Evolutionary conservation across 1,140 invertebrate species (phyloP).

Genomic region (Pseudomyrmex concolor): DNA sequence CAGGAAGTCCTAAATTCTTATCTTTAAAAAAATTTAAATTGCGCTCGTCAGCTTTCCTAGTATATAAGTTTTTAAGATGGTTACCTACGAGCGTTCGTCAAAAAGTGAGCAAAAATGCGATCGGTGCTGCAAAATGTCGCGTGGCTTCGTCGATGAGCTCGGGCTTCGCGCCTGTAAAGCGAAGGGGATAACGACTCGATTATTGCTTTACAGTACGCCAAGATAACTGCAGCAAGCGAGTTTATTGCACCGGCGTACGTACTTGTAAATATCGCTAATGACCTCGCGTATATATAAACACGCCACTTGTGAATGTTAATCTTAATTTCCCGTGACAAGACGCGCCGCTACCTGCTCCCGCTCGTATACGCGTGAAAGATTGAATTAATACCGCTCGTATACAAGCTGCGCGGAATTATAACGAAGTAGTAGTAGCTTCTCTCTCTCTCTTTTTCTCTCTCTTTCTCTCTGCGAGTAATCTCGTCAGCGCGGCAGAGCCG

Average conservation of each 20-base stretch:
- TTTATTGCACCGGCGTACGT: constrained; percentile 70
- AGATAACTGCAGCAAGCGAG: constrained; percentile 70
- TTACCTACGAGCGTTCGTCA: too few relatives aligned
- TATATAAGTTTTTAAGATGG: too few relatives aligned
- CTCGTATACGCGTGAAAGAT: constrained; percentile 71
- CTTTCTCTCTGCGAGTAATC: constrained; percentile 25
- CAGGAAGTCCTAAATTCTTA: too few relatives aligned
- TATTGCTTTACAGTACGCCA: constrained; percentile 72
- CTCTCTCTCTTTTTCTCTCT: not conserved
- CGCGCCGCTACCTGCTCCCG: constrained; percentile 66
- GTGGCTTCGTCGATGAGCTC: constrained; percentile 15
- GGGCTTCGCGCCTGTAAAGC: constrained; percentile 45
- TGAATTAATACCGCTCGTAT: constrained; percentile 69
- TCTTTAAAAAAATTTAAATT: too few relatives aligned
- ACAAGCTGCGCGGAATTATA: constrained; percentile 63
- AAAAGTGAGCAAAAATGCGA: not conserved
- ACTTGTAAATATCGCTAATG: constrained; percentile 75
- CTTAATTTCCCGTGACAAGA: constrained; percentile 74
- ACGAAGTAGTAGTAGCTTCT: constrained; percentile 51
- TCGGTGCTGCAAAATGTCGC: constrained; percentile 10
- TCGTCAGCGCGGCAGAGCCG: constrained; percentile 16
- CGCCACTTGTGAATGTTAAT: constrained; percentile 71
- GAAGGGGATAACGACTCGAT: constrained; percentile 71
- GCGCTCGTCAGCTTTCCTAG: too few relatives aligned
- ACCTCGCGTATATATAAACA: constrained; percentile 57